A percentile compares a stretch with the other conserved stretches of the same genome.
phyloP scores from a whole-genome alignment of 2,888 invertebrate genomes.

The Omphaloscelis lunosa region DNA sequence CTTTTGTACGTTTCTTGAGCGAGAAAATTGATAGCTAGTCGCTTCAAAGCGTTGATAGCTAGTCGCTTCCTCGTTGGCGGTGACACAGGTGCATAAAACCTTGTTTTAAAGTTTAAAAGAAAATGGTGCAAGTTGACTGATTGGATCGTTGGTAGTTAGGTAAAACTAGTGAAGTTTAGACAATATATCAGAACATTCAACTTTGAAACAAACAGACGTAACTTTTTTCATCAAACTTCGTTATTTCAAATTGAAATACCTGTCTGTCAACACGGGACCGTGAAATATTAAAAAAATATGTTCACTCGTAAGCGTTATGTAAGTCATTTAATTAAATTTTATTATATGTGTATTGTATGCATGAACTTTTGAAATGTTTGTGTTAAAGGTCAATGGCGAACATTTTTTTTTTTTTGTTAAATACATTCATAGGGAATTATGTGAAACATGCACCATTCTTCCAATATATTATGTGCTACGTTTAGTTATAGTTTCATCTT shows the following conservation, averaged over 20 bases:
- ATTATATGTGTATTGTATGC: neutral
- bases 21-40: no score
- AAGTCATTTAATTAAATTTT: slow-evolving; percentile 13
- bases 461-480: neutral
- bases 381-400: neutral
- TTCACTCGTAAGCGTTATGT: neutral
- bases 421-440: no score
- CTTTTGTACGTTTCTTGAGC: neutral
- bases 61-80: neutral
- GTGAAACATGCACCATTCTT: no score
- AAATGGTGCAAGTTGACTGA: slow-evolving; percentile 39
- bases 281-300: neutral
- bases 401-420: neutral
- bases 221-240: slow-evolving; percentile 56
- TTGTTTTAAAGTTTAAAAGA: slow-evolving; percentile 32
- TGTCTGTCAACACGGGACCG: slow-evolving; percentile 23
- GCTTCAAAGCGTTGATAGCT: neutral
- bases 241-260: slow-evolving; percentile 44
- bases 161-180: slow-evolving; percentile 25
- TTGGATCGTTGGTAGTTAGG: slow-evolving; percentile 32
- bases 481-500: neutral
- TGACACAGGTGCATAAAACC: neutral
- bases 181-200: slow-evolving; percentile 13
- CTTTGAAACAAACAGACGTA: slow-evolving; percentile 7
- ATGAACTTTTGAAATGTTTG: neutral